Conservation (phyloP, 1,140 invertebrate species). For the Drepana arcuata region DNA sequence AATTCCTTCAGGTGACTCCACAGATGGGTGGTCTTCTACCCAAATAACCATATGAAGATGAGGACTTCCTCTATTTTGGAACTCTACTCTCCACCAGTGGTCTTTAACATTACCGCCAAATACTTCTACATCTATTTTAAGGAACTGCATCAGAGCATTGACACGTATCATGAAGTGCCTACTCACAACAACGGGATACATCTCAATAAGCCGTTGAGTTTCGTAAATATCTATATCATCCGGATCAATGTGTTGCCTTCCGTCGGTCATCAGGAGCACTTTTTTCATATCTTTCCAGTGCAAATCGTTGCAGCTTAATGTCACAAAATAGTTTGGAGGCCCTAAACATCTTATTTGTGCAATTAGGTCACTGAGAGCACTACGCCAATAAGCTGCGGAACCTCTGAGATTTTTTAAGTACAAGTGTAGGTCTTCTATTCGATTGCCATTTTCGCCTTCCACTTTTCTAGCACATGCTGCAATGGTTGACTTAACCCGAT, state of each 20-base stretch:
- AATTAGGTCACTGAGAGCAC: constrained; percentile 22
- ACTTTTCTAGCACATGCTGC: constrained; percentile 16
- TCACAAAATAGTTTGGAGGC: constrained; percentile 36
- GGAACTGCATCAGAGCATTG: neutral
- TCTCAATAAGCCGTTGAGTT: constrained; percentile 10
- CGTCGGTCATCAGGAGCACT: constrained; percentile 33
- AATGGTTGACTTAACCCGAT: constrained; percentile 29
- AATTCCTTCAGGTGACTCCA: neutral
- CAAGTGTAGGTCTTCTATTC: constrained; percentile 30
- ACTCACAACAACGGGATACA: neutral
- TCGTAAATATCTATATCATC: constrained; percentile 22
- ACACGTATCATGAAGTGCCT: neutral
- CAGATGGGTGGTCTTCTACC: neutral
- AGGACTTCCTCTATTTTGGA: too few relatives aligned
- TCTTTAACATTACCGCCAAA: neutral
- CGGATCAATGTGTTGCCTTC: constrained; percentile 27
- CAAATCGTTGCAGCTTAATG: constrained; percentile 46
- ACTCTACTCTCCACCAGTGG: neutral
- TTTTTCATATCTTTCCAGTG: constrained; percentile 33
- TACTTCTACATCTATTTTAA: neutral
- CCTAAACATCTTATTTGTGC: constrained; percentile 25
- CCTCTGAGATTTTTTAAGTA: constrained; percentile 33
- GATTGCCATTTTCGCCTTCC: constrained; percentile 29
- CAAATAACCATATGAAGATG: neutral
- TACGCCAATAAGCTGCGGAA: constrained; percentile 30